phyloP scores from a whole-genome alignment of 1,140 invertebrate genomes.

The Notospermus geniculatus region DNA sequence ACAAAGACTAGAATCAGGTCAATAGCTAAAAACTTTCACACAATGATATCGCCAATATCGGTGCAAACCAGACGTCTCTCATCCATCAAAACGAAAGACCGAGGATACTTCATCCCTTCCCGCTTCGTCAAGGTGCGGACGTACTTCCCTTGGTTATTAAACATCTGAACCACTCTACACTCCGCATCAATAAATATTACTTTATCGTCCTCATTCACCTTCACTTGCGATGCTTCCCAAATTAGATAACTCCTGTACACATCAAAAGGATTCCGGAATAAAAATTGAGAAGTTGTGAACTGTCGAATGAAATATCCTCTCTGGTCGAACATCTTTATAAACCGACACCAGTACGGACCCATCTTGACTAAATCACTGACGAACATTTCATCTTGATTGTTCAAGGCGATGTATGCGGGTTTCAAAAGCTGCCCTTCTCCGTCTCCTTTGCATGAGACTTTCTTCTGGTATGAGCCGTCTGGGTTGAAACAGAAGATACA shows the following conservation, averaged over 20 bases:
- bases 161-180: background rate
- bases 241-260: background rate
- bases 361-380: background rate
- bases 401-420: background rate
- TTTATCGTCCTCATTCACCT: background rate
- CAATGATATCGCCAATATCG: slow-evolving; percentile 3
- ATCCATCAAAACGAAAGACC: background rate
- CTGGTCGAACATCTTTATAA: background rate
- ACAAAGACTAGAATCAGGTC: too few species aligned
- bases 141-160: slow-evolving; percentile 6
- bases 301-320: slow-evolving; percentile 4
- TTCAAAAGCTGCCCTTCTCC: slow-evolving; percentile 10
- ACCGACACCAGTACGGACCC: background rate
- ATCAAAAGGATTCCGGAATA: background rate
- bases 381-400: background rate
- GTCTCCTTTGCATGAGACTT: slow-evolving; percentile 4
- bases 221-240: background rate
- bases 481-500: slow-evolving; percentile 7
- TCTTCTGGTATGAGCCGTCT: background rate
- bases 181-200: background rate
- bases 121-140: background rate
- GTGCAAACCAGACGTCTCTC: background rate
- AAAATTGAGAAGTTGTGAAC: background rate
- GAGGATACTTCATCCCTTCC: slow-evolving; percentile 1
- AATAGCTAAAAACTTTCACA: slow-evolving; percentile 4